Base-by-base conservation (phyloP, 2,113 vertebrate genomes). In the Toxotes chatareus region DNA sequence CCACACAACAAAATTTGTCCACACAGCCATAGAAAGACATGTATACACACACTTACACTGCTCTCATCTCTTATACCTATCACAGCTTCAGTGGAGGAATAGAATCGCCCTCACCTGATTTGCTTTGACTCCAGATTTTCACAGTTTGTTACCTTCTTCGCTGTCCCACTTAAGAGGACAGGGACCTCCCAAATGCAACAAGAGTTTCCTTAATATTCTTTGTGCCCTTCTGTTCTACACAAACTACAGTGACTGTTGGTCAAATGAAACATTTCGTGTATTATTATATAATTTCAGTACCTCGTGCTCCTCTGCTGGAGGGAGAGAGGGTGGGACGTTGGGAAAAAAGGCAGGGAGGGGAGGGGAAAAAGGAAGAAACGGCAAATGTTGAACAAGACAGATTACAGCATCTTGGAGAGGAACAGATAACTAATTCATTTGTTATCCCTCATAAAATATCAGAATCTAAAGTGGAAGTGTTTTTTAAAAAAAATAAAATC, bases 71-170 rank as follows among this genome's bases (percentile, higher is more conserved):
- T 36, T 42, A 23, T 23, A 68, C n/a, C 67, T 4, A 40, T 5
- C 31, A 49, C n/a, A 55, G 34, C 23, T 51, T 49, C 32, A 61
- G 46, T 74, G 27, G 68, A 47, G 40, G 36, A 31, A 3, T 10
- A 16, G 31, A 21, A 66, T 71, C 1, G 0, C 46, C 16, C 82
- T 83, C 56, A 86, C 67, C 78, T 86, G n/a, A 79, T 63, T 53
- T 47, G 31, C 55, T 75, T 61, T 51, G 49, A 78, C 59, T 78
- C 56, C 78, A 84, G 47, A 72, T 36, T 83, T 77, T 73, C 69
- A 44, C 42, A 12, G 47, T 38, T 66, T 76, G 7, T 23, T 32
- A 34, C 21, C 6, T n/a, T 55, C 57, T 34, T 60, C 23, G 31
- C 1, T 14, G 46, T 75, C 44, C 49, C 46, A 14, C 47, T 61